Evolutionary conservation across 2,113 vertebrate species (phyloP), one percentile per base, ranked within the genome.

Genomic region (Pedetes capensis): DNA sequence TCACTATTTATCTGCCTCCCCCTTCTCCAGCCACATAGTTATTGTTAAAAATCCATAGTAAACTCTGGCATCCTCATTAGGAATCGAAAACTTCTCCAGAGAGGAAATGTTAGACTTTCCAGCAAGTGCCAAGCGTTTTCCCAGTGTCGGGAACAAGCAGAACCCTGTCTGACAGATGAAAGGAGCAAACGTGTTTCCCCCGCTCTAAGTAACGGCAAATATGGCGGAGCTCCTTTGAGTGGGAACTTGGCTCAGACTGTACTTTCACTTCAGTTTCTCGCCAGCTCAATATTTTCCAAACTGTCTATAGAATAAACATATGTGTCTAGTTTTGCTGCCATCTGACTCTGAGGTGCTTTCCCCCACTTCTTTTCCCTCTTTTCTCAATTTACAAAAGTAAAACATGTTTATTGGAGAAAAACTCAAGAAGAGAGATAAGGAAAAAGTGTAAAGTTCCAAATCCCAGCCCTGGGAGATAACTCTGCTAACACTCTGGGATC

Each of bases 351-450:
- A 68, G 34, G 6, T 16, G 47, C 49, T 69, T 53, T 64, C 18
- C 8, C 14, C 27, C 34, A 5, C 6, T 23, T 32, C 23, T 34
- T 17, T 44, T 53, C 81, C 34, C 44, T 23, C 44, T 86, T 78
- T 84, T 39, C 68, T 91, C 57, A 51, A 44, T 95, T 95, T 81
- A 90, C 66, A 87, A 88, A 96, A 95, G 87, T 80, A 75, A 75
- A 55, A n/a, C 3, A 8, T 93, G 87, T 89, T 94, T 83, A 39
- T 80, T 78, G 93, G 79, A 71, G 82, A 44, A 91, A 96, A 96
- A 89, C 83, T 86, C 93, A 75, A 75, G 87, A 96, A 47, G 42
- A 78, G 34, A 76, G 87, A 97, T 91, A 91, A 96, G 0, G 57
- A 49, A 87, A 39, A 10, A 42, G n/a, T 76, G 20, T 49, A 87